Percentiles rank a stretch among this genome's conserved stretches.
Evolutionary conservation across 2,888 invertebrate genomes (phyloP).

Genomic region (Phyto melanocephala): DNA sequence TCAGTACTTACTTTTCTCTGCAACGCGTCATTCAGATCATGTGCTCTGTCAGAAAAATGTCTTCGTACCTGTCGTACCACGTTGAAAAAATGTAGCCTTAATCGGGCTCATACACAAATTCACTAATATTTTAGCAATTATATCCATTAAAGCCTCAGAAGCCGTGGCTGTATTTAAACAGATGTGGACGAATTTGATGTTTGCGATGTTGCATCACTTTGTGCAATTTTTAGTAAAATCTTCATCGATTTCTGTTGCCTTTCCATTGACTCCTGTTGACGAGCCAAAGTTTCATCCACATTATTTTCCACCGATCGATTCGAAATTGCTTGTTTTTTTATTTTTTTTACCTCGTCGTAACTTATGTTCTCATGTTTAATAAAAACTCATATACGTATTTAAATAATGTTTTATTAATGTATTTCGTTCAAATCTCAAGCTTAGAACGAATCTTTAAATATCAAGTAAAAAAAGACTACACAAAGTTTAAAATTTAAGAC

Average conservation of each 20-base stretch:
- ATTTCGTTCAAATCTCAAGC: too few species aligned
- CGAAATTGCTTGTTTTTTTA: neutral
- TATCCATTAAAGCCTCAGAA: slow-evolving; percentile 30
- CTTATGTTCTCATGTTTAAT: too few species aligned
- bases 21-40: slow-evolving; percentile 52
- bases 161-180: neutral
- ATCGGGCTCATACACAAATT: slow-evolving; percentile 10
- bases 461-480: too few species aligned
- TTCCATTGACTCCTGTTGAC: slow-evolving; percentile 29
- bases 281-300: neutral
- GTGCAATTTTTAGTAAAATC: slow-evolving; percentile 3
- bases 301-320: slow-evolving; percentile 2
- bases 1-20: slow-evolving; percentile 48
- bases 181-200: neutral
- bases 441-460: too few species aligned
- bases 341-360: slow-evolving; percentile 17
- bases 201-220: neutral
- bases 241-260: slow-evolving; percentile 29
- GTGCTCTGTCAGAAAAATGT: slow-evolving; percentile 46
- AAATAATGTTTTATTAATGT: too few species aligned
- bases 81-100: slow-evolving; percentile 1
- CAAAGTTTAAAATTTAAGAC: too few species aligned
- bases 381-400: too few species aligned
- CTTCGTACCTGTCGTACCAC: slow-evolving; percentile 49
- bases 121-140: slow-evolving; percentile 11